Conservation (phyloP, 1,140 invertebrate species). For the Papilio polytes region DNA sequence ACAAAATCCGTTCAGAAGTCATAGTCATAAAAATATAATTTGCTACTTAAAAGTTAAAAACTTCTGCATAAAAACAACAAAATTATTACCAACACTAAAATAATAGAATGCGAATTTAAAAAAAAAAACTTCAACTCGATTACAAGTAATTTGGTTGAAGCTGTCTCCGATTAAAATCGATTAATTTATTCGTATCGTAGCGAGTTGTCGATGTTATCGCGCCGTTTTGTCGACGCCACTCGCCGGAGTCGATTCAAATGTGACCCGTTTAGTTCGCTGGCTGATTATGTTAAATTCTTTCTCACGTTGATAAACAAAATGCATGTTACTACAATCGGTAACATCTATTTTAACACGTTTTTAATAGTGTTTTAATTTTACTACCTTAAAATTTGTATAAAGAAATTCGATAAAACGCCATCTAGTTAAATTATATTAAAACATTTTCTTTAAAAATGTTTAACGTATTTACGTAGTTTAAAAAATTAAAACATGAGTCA, state of each 20-base stretch:
- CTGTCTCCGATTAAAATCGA: conserved; percentile 65
- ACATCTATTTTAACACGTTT: background rate
- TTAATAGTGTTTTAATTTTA: background rate
- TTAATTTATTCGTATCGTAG: conserved; percentile 72
- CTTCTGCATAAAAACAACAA: background rate
- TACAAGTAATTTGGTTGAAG: conserved; percentile 57
- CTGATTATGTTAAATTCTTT: conserved; percentile 28
- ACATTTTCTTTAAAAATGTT: too few relatives aligned
- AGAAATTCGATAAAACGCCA: too few relatives aligned
- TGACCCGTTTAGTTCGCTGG: conserved; percentile 38
- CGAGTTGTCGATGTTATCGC: conserved; percentile 50
- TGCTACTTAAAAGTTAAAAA: background rate
- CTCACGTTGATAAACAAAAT: conserved; percentile 24
- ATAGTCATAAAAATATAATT: background rate
- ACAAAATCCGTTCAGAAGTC: background rate
- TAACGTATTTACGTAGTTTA: too few relatives aligned
- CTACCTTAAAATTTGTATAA: background rate
- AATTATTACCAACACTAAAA: conserved; percentile 27
- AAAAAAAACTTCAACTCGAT: conserved; percentile 43
- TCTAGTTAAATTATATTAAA: too few relatives aligned
- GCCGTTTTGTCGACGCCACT: conserved; percentile 49
- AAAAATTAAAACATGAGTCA: too few relatives aligned
- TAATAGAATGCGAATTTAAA: conserved; percentile 37
- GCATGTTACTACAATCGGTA: background rate
- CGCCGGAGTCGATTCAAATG: conserved; percentile 42